These are phyloP conservation scores for Urophycis tenuis DNA, from an alignment of 2,797 vertebrate species.

Conservation along the genomic window DNA sequence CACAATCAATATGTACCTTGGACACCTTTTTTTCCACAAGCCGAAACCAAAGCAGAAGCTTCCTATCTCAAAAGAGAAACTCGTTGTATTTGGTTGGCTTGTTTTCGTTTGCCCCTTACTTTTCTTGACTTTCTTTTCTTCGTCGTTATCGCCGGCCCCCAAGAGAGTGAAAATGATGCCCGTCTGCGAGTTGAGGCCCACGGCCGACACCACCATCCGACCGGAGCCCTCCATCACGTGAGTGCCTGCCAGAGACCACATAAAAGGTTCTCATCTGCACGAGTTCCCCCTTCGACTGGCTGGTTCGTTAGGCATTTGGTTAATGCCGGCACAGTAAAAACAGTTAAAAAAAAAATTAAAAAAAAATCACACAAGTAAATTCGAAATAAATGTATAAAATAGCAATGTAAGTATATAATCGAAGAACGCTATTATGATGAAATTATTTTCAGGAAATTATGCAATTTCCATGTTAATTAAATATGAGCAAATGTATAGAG, in stretches of 20 bases:
- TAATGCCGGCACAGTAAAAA: too few relatives aligned
- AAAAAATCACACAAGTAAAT: too few relatives aligned
- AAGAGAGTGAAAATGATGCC: conserved; percentile 97
- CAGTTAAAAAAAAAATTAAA: too few relatives aligned
- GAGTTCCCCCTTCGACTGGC: background rate
- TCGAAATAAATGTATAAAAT: background rate
- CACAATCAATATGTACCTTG: background rate
- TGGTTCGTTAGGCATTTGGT: too few relatives aligned
- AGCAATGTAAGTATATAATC: background rate
- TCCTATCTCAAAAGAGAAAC: background rate
- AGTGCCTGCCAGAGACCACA: conserved; percentile 72
- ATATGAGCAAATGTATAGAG: background rate
- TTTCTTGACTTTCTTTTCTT: conserved; percentile 93
- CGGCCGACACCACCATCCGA: conserved; percentile 88
- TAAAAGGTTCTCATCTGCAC: background rate
- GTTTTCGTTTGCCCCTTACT: conserved; percentile 69
- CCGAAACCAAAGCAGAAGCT: background rate
- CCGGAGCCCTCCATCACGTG: conserved; percentile 99
- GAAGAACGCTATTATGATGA: background rate
- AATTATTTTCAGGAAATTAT: background rate
- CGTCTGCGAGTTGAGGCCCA: conserved; percentile 96
- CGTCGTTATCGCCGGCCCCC: conserved; percentile 80
- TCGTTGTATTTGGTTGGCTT: background rate
- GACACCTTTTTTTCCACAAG: background rate
- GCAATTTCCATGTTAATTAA: background rate